Base-by-base conservation (phyloP, 1,140 invertebrate genomes). In the Acromyrmex charruanus region DNA sequence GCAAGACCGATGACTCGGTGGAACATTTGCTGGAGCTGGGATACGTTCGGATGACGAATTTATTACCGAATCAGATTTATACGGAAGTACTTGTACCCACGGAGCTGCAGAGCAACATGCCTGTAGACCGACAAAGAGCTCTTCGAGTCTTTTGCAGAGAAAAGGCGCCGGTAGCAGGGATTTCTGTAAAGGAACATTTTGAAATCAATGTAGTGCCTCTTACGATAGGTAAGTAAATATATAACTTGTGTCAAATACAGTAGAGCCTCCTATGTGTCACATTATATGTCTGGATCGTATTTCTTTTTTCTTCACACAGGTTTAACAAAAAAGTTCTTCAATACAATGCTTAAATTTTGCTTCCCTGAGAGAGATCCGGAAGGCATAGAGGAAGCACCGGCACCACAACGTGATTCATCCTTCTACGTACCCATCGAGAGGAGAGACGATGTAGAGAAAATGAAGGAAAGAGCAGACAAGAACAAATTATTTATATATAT, bases 401-500 rank as follows among this genome's bases (percentile, higher is more conserved):
- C 96, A 1, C 94, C 96, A 0, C 96, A 96, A 87, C 97, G 98
- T 93, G 98, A 98, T 92, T 98, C 98, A 0, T 98, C 97, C 91
- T 98, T 98, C 94, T 98, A 98, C 95, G 98, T 98, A 1, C 97
- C 97, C 79, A 97, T 98, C 65, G 97, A 98, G 81, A 96, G 97
- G 89, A 97, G 97, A 92, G 98, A 99, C 94, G 99, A 99, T 93
- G 99, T 99, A 1, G 99, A 99, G 94, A 99, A 99, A 95, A 99
- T 99, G 99, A 99, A 99, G 96, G 98, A 99, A 95, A 96, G 99
- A 91, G 99, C 99, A 0, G 99, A 99, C 89, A 99, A 99, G 94
- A 99, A 99, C 95, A 99, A 99, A 95, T 96, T 99, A 39, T 99
- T 99, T 94, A 98, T 99, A 86, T 99, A 99, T 93, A 99, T 99